These are phyloP conservation scores for Contarinia nasturtii DNA, from an alignment of 1,140 invertebrate genomes.

Conservation along the genomic window DNA sequence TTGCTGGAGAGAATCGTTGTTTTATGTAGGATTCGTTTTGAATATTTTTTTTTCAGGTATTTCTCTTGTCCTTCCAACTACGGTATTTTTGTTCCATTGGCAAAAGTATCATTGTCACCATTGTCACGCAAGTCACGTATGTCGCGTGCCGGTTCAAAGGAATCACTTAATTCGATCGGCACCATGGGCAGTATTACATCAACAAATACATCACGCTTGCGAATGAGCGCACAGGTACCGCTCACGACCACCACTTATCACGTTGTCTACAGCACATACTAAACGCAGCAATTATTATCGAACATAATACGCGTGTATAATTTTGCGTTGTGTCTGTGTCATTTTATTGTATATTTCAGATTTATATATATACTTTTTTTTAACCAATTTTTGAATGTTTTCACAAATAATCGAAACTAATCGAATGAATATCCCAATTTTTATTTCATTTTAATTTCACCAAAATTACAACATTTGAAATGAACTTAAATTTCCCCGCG, in stretches of 20 bases:
- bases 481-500: too few species aligned
- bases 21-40: too few species aligned
- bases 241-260: background rate
- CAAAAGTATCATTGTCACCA: constrained; percentile 69
- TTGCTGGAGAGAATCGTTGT: too few species aligned
- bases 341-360: background rate
- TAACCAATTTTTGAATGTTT: background rate
- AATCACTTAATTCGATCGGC: constrained; percentile 62
- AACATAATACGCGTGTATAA: too few species aligned
- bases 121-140: constrained; percentile 46
- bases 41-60: constrained; percentile 44
- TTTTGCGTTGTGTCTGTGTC: background rate
- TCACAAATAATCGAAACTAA: background rate
- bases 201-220: constrained; percentile 24
- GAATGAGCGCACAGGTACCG: constrained; percentile 24
- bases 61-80: constrained; percentile 79
- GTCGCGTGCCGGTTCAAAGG: constrained; percentile 61
- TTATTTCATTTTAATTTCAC: background rate
- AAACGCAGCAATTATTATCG: background rate
- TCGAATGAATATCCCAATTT: background rate
- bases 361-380: background rate
- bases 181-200: constrained; percentile 50
- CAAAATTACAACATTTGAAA: background rate
- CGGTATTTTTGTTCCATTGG: constrained; percentile 79
- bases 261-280: background rate